Evolutionary conservation across 2,797 vertebrate genomes (phyloP).

Genomic region (Pelochelys cantorii): DNA sequence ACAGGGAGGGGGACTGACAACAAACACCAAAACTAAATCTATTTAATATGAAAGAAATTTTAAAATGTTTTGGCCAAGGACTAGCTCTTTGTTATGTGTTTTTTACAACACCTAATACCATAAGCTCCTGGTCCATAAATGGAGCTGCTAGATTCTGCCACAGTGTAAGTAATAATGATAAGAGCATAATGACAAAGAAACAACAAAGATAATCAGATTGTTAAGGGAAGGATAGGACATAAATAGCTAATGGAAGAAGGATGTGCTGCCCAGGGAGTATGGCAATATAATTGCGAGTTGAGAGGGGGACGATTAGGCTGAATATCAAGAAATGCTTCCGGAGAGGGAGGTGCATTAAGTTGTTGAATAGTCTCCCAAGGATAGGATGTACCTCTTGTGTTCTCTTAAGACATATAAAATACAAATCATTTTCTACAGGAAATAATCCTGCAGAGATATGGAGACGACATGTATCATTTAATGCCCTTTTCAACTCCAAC

Average conservation of each 20-base stretch:
- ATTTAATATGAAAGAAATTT: rapidly evolving
- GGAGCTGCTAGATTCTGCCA: neutral
- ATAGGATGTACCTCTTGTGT: neutral
- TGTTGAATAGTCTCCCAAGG: neutral
- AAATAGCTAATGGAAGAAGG: neutral
- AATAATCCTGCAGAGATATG: neutral
- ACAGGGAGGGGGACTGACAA: neutral
- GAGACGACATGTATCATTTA: rapidly evolving
- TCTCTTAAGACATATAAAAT: neutral
- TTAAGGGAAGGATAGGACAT: neutral
- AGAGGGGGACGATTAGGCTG: neutral
- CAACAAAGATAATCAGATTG: neutral
- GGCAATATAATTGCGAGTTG: neutral
- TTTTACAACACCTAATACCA: neutral
- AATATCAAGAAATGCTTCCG: neutral
- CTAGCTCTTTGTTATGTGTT: neutral
- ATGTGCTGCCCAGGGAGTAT: neutral
- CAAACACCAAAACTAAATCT: neutral
- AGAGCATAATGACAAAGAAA: neutral
- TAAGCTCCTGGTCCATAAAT: neutral
- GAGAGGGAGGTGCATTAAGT: neutral
- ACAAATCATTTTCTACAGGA: neutral
- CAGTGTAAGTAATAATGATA: neutral
- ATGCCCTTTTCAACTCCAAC: neutral
- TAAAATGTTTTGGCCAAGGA: neutral